Evolutionary conservation across 2,888 invertebrate genomes (phyloP), one percentile per base, ranked within the genome.

Genomic region (Drosophila longiperda): DNA sequence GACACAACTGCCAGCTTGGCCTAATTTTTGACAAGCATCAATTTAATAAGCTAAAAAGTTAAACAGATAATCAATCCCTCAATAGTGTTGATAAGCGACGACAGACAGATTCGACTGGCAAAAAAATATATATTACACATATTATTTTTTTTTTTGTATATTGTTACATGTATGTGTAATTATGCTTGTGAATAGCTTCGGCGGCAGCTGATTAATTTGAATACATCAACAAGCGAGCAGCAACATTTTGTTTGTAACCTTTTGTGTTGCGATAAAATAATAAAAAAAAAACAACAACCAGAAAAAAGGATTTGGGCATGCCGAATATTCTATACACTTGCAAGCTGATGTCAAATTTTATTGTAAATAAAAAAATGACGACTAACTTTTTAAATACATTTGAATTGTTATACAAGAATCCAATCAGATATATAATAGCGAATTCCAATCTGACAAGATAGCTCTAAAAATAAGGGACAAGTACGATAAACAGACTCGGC

Each of bases 171-270:
- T 45, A 34, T 34, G 5, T 54, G 36, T 33, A 33, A 33, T 50
- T 42, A 17, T 34, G 40, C 17, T 26, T n/a, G 48, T 48, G 54
- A 32, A 17, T 26, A 32, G 26, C 61, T 12, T 53, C 54, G 40
- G 38, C 23, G 49, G 50, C 49, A 72, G 45, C 73, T 73, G 64
- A 73, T 66, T 61, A 45, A 66, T 61, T 57, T 40, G 34, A 49
- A 73, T 48, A 57, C 57, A 52, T 53, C 6, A 45, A 42, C 29
- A 34, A 61, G 34, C 38, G 29, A 69, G 20, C 53, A 45, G 34
- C 29, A 59, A 42, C 38, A 42, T 17, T 59, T 55, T 61, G 34
- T 45, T 40, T 26, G 26, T 12, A 45, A 52, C 23, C 34, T 52
- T 57, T 45, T 23, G 36, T 32, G 45, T 42, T 49, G 40, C 12